Conservation (phyloP, 2,113 vertebrate genomes). For the Lagopus leucura region DNA sequence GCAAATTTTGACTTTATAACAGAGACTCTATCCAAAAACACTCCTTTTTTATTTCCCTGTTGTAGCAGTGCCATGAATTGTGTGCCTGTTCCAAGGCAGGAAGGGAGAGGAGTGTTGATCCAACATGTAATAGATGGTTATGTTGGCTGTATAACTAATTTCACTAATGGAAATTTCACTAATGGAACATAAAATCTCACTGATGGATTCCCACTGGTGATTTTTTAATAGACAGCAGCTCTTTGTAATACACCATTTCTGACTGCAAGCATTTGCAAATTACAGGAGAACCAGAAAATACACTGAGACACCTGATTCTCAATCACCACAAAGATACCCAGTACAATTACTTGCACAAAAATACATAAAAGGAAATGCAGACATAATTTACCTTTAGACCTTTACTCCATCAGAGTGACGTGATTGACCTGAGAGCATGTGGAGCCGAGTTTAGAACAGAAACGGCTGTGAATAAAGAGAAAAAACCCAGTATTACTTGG, state of each 20-base stretch:
- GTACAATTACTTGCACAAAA: not conserved
- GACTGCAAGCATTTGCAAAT: not conserved
- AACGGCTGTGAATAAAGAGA: not conserved
- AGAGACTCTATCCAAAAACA: not conserved
- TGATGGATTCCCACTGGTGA: constrained; percentile 17
- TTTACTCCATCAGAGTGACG: not conserved
- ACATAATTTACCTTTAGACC: not conserved
- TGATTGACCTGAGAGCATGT: not conserved
- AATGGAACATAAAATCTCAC: constrained; percentile 34
- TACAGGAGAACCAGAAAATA: not conserved
- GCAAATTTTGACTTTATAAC: not conserved
- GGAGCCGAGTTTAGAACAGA: not conserved
- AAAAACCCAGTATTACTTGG: not conserved
- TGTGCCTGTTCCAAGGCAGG: not conserved
- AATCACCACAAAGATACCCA: not conserved
- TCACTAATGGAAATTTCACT: not conserved
- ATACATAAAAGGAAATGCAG: not conserved
- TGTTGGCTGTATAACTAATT: constrained; percentile 9
- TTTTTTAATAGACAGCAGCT: not conserved
- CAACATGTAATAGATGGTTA: not conserved
- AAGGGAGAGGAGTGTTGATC: not conserved
- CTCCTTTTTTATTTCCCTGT: not conserved
- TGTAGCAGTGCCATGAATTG: not conserved
- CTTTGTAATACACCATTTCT: not conserved
- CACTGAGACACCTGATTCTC: not conserved